Conservation (phyloP, 2,797 vertebrate genomes). For the Gymnopithys bicolor region DNA sequence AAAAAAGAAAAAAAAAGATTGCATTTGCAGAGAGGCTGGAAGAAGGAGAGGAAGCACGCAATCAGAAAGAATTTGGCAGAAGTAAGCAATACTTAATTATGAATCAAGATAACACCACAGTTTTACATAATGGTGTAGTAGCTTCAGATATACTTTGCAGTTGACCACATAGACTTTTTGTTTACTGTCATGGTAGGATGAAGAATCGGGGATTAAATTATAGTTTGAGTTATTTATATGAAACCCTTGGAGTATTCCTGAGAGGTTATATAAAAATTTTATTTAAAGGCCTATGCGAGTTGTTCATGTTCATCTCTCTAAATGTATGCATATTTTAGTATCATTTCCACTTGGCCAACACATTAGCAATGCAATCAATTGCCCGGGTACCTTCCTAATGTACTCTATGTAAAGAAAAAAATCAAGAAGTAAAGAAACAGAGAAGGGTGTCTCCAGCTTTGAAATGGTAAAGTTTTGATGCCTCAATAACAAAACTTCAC, state of each 20-base stretch:
- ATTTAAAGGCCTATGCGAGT: background rate
- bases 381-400: rapidly evolving
- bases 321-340: rapidly evolving
- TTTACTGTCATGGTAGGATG: rapidly evolving
- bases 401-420: background rate
- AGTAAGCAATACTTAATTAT: background rate
- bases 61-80: background rate
- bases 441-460: background rate
- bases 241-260: background rate
- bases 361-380: background rate
- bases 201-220: background rate
- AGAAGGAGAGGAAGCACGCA: background rate
- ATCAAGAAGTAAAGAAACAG: background rate
- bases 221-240: background rate
- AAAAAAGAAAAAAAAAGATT: background rate
- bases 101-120: background rate
- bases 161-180: background rate
- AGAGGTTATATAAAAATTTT: background rate
- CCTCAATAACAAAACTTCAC: background rate
- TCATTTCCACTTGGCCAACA: background rate
- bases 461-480: background rate
- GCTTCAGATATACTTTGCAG: background rate
- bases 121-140: background rate
- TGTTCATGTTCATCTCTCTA: background rate
- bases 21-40: background rate